phyloP scores from a whole-genome alignment of 2,888 invertebrate species.

The Orchesellides sinensis region DNA sequence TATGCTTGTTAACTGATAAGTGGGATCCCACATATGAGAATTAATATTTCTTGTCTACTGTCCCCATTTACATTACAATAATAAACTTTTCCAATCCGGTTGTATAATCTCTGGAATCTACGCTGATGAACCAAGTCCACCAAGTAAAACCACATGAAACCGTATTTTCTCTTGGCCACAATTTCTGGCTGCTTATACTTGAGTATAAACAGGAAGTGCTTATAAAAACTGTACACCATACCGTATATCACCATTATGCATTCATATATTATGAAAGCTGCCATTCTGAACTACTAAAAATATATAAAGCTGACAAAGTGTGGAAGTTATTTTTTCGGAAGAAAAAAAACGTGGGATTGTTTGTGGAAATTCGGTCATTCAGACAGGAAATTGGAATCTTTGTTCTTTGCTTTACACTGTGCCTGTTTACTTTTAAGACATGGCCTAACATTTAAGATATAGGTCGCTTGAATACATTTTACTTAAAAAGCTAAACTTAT shows the following conservation, averaged over 20 bases:
- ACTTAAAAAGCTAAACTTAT: too few species aligned
- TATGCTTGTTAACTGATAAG: neutral
- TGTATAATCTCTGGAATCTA: constrained; percentile 6
- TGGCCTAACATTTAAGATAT: too few species aligned
- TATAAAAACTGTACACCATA: too few species aligned
- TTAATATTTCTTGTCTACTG: neutral
- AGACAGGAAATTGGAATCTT: neutral
- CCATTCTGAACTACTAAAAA: neutral
- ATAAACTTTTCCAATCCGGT: constrained; percentile 7
- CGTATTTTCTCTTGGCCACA: neutral
- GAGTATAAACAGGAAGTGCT: neutral
- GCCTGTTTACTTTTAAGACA: too few species aligned
- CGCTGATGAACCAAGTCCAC: neutral
- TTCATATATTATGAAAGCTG: neutral
- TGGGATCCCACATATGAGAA: neutral
- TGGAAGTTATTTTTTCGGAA: neutral
- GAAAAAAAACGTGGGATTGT: too few species aligned
- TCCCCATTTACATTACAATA: neutral
- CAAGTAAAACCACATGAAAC: neutral
- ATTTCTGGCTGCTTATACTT: neutral
- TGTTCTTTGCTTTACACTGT: too few species aligned
- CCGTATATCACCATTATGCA: too few species aligned
- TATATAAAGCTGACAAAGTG: neutral
- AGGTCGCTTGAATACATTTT: too few species aligned
- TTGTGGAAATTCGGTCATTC: neutral